Conservation (phyloP, 2,797 vertebrate genomes). For the Coluber constrictor region DNA sequence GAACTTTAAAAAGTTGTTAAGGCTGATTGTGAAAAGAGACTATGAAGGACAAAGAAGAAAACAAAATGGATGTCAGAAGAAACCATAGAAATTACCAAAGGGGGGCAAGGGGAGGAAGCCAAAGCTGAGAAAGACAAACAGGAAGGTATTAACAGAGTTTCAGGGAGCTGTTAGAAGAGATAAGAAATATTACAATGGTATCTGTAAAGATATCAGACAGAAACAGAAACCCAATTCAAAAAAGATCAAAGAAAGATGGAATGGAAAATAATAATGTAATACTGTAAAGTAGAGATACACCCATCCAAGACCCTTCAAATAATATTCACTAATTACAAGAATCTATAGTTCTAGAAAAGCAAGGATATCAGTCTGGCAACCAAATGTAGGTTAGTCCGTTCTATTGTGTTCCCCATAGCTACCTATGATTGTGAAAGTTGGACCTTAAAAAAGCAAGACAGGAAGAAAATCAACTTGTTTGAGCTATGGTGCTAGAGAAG, state of each 20-base stretch:
- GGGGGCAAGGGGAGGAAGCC: background rate
- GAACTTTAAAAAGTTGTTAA: background rate
- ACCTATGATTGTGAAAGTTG: background rate
- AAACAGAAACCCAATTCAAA: constrained; percentile 28
- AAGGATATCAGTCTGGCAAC: background rate
- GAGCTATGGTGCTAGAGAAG: background rate
- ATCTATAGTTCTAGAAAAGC: background rate
- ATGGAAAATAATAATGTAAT: constrained; percentile 12
- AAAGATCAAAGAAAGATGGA: constrained; percentile 49
- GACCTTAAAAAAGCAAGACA: background rate
- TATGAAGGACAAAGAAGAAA: background rate
- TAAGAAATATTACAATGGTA: background rate
- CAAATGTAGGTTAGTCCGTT: background rate
- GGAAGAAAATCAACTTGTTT: background rate
- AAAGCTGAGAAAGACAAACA: background rate
- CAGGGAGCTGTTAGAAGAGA: background rate
- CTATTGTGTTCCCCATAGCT: background rate
- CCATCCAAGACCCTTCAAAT: background rate
- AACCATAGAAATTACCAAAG: background rate
- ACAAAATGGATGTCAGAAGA: background rate
- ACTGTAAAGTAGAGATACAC: background rate
- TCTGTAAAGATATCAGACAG: background rate
- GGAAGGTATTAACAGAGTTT: background rate
- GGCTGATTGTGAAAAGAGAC: background rate
- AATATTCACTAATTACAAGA: background rate